phyloP scores from a whole-genome alignment of 2,113 vertebrate species.

The Acanthochromis polyacanthus region DNA sequence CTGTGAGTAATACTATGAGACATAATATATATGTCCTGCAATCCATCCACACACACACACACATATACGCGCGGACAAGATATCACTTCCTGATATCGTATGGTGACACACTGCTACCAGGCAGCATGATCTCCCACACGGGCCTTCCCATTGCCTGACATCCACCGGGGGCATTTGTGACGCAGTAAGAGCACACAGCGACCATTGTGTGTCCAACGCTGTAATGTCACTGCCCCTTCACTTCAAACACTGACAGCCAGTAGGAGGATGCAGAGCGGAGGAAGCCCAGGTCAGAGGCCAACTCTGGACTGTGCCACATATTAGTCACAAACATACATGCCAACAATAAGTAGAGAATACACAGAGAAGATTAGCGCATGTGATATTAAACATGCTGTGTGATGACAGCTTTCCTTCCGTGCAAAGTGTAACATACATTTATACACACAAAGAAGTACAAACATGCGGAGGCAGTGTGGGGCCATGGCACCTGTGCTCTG shows the following conservation, averaged over 20 bases:
- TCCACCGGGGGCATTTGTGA: slow-evolving; percentile 76
- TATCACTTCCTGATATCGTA: slow-evolving; percentile 70
- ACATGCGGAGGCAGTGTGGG: slow-evolving; percentile 50
- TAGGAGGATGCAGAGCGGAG: slow-evolving; percentile 69
- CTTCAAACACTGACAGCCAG: slow-evolving; percentile 80
- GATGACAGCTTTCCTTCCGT: slow-evolving; percentile 19
- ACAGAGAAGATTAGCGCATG: background rate
- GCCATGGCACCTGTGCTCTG: slow-evolving; percentile 58
- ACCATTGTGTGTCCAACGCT: slow-evolving; percentile 77
- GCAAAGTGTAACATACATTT: slow-evolving; percentile 5
- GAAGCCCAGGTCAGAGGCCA: slow-evolving; percentile 71
- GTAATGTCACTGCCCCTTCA: slow-evolving; percentile 76
- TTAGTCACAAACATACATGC: slow-evolving; percentile 61
- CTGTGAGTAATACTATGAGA: slow-evolving; percentile 33
- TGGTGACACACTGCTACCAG: slow-evolving; percentile 73
- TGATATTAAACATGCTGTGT: background rate
- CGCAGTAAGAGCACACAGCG: slow-evolving; percentile 74
- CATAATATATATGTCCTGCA: background rate
- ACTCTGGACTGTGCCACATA: slow-evolving; percentile 61
- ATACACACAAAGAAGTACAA: slow-evolving; percentile 9
- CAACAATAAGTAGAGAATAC: slow-evolving; percentile 22
- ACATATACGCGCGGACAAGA: slow-evolving; percentile 22
- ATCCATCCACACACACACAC: slow-evolving; percentile 18
- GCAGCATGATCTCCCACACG: slow-evolving; percentile 68
- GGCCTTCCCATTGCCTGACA: slow-evolving; percentile 76